Base-by-base conservation (phyloP, 2,797 vertebrate genomes). In the Enteromius viviparus region DNA sequence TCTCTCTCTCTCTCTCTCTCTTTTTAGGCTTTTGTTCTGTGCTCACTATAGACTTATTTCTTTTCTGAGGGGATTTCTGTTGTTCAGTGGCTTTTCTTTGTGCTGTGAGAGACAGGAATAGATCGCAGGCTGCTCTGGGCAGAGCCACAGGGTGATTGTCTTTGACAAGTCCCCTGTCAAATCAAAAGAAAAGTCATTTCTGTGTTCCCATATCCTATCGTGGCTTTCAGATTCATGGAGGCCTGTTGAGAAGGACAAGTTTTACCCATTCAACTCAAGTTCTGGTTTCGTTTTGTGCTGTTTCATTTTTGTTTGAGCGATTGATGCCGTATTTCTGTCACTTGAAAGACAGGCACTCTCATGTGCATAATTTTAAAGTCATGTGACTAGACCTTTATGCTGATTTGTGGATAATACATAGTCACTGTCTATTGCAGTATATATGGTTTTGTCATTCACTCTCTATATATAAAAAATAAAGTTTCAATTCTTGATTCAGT, bases 31-130 rank as follows among this genome's bases (percentile, higher is more conserved):
- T 64, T 58, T 23, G 42, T 77, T 78, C 12, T 77, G 29, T 37
- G 23, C 53, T 81, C 68, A 62, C 40, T 47, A 53, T 62, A 81
- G 19, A 74, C 70, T 69, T 68, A 34, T 70, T 47, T 42, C 12
- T 45, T 71, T 81, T 81, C 79, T 68, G 49, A 65, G 64, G 80
- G 23, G 47, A 66, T 82, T 68, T 82, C 32, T 82, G 70, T 82
- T 75, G 49, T 76, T 76, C 51, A 17, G 49, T 68, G 62, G 72
- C 62, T 68, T 82, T 82, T 64, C 68, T 81, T 76, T 76, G 49
- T 69, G 34, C 49, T 45, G 14, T 66, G 62, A 58, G 64, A 76
- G 72, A 82, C 49, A 47, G 64, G 47, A 68, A 53, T 76, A 82
- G 71, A 68, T 76, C 49, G 49, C 47, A 68, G 72, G 47, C 62